Percentiles rank a stretch among this genome's conserved stretches.
phyloP scores from a whole-genome alignment of 2,888 invertebrate species.

The Aphodius sticticus region DNA sequence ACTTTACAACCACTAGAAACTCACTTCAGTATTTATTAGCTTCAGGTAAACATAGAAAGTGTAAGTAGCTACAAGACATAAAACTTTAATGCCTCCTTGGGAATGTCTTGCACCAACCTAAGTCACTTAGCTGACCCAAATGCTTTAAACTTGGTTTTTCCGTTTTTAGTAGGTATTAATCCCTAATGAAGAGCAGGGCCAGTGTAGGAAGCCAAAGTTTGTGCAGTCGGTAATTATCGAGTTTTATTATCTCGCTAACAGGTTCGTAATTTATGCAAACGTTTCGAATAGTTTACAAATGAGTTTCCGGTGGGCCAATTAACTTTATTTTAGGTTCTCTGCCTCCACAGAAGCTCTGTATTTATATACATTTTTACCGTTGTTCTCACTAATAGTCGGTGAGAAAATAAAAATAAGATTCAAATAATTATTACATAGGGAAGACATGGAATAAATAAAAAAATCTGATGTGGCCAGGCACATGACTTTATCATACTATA shows the following conservation, averaged over 20 bases:
- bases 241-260: neutral
- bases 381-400: neutral
- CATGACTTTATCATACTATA: too few relatives aligned
- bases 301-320: conserved; percentile 4
- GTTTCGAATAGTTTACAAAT: conserved; percentile 4
- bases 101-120: neutral
- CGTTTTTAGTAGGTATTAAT: neutral
- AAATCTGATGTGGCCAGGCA: too few relatives aligned
- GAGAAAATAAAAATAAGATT: neutral
- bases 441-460: too few relatives aligned
- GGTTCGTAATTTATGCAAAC: neutral
- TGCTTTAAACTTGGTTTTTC: neutral
- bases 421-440: too few relatives aligned
- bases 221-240: neutral
- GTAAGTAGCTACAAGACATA: conserved; percentile 4
- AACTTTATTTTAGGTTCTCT: neutral
- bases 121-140: neutral
- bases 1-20: neutral
- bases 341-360: neutral
- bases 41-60: neutral
- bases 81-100: neutral
- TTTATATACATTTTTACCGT: neutral
- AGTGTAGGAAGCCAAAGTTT: neutral
- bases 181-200: neutral
- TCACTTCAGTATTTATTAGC: neutral